Base-by-base conservation (phyloP, 2,888 invertebrate species). In the Pheosia tremula region DNA sequence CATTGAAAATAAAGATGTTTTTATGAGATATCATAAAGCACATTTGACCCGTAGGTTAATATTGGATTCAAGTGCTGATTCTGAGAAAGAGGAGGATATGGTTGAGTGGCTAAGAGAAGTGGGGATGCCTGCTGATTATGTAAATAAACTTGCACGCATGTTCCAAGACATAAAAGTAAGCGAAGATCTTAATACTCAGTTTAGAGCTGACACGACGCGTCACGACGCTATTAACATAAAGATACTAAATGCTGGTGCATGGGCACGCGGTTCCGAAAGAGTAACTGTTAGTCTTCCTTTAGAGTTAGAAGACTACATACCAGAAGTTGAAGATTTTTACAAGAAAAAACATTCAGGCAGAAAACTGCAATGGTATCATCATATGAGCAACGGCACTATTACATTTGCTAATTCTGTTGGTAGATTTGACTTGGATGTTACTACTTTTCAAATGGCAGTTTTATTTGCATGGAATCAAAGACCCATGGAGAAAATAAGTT, bases 371-470 rank as follows among this genome's bases (percentile, higher is more conserved):
- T 99, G 99, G 99, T 97, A 99, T 90, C 99, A 99, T 92, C 99
- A 99, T 83, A 99, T 99, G 99, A 99, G 99, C 72, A 99, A 99
- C 91, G 99, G 99, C 76, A 99, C 99, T 66, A 98, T 99, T 77
- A 98, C 98, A 38, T 99, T 99, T 93, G 96, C 96, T 0, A 99
- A 98, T 87, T 96, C 96, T 74, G 96, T 97, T 60, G 99, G 99
- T 0, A 96, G 97, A 76, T 99, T 98, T 91, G 99, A 99, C 91
- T 94, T 99, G 78, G 99, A 99, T 86, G 99, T 99, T 6, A 99
- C 99, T 11, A 99, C 99, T 39, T 99, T 99, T 91, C 99, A 99
- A 96, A 99, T 99, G 99, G 99, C 99, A 50, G 99, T 99, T 13
- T 94, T 99, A 54, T 99, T 99, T 93, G 98, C 99, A 13, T 99